A percentile compares a stretch with the other conserved stretches of the same genome.
These are phyloP conservation scores for Cerastis rubricosa DNA, from an alignment of 2,888 invertebrate species.

Conservation along the genomic window DNA sequence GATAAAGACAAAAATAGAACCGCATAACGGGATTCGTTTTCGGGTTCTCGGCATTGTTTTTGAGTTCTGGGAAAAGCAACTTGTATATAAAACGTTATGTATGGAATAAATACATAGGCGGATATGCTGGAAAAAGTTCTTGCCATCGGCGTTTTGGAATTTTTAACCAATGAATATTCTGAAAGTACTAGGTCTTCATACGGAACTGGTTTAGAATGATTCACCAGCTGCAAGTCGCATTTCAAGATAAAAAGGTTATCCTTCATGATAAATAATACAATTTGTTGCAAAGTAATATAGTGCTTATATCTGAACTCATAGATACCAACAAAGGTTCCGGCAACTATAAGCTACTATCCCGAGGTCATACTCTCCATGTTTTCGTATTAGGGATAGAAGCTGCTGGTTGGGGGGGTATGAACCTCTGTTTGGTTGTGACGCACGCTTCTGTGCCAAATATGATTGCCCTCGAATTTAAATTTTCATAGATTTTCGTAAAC, in stretches of 20 bases:
- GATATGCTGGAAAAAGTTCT: constrained; percentile 38
- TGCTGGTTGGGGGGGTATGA: neutral
- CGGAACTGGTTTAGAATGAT: constrained; percentile 44
- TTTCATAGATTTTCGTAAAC: too few relatives aligned
- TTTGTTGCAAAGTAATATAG: neutral
- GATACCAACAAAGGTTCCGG: neutral
- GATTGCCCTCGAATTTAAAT: neutral
- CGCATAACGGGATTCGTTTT: constrained; percentile 84
- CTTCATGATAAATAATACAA: neutral
- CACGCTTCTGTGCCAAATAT: neutral
- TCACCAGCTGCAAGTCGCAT: constrained; percentile 21
- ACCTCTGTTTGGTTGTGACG: neutral
- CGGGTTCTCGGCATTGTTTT: constrained; percentile 67
- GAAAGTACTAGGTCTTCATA: constrained; percentile 30
- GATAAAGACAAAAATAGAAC: constrained; percentile 76
- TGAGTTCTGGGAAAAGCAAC: constrained; percentile 66
- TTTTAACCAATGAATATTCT: constrained; percentile 46
- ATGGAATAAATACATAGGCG: constrained; percentile 42
- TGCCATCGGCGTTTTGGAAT: constrained; percentile 44
- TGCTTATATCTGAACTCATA: neutral
- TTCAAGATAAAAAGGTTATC: constrained; percentile 2
- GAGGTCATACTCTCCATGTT: neutral
- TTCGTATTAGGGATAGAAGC: neutral
- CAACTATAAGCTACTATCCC: neutral
- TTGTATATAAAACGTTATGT: constrained; percentile 45